Base-by-base conservation (phyloP, 2,113 vertebrate genomes). In the Seriola rivoliana region DNA sequence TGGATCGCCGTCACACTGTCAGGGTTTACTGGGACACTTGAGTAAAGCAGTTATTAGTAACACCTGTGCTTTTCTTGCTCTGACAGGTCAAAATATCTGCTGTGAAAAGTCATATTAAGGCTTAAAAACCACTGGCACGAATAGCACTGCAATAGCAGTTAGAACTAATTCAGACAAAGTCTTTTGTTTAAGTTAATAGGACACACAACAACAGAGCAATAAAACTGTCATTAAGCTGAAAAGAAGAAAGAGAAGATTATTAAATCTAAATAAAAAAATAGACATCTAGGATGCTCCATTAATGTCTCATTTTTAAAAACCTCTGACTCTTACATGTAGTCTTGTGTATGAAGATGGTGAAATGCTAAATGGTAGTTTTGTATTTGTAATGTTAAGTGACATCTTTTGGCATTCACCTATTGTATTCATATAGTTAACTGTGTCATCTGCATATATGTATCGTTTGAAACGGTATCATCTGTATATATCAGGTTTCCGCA, bases 31-130 rank as follows among this genome's bases (percentile, higher is more conserved):
- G 44, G 48, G 32, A 54, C 46, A 69, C 46, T 34, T 21, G 16
- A 65, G 42, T 62, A 38, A 55, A 81, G 55, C 7, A 74, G 13
- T 65, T 67, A 67, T 67, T 68, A 62, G 25, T 36, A 34, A 68
- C 54, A 34, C 19, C 52, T 62, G 21, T 25, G 40, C 34, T 46
- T 55, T 34, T 80, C 14, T n/a, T 34, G 65, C 29, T 50, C 21
- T 44, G 21, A 50, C 17, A 55, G 5, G 21, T 19, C 29, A 80
- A 17, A 77, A 16, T 0, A 0, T n/a, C 10, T 36, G 9, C 12
- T 19, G 9, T 58, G 8, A 23, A 74, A n/a, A 52, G 50, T n/a
- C 48, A 14, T 17, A 25, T n/a, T 21, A 21, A 29, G 34, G 57
- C n/a, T 29, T n/a, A 12, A 71, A 42, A 42, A 32, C 7, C n/a